phyloP scores from a whole-genome alignment of 2,113 vertebrate species.

The Triplophysa dalaica region DNA sequence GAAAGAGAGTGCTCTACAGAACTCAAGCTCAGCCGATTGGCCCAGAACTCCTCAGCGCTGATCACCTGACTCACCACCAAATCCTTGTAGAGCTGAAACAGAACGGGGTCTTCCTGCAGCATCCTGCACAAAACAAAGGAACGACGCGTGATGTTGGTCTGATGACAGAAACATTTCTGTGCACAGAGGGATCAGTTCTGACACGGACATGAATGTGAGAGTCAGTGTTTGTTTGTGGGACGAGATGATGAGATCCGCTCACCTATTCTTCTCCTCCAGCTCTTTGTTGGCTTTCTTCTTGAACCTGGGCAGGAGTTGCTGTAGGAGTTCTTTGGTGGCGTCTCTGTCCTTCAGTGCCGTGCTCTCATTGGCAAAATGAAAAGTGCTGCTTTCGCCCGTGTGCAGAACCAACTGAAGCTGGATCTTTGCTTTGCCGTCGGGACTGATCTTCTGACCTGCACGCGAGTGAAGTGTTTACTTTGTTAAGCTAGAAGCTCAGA shows the following conservation, averaged over 20 bases:
- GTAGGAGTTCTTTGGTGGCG: constrained; percentile 93
- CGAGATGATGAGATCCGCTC: background rate
- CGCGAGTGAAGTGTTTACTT: background rate
- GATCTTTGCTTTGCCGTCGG: constrained; percentile 97
- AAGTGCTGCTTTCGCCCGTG: constrained; percentile 93
- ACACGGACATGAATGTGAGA: too few species aligned
- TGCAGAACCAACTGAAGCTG: constrained; percentile 96
- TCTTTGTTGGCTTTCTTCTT: constrained; percentile 99
- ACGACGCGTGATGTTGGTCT: too few species aligned
- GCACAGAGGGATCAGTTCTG: too few species aligned
- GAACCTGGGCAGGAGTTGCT: constrained; percentile 96
- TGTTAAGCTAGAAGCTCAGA: too few species aligned
- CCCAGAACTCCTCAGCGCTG: constrained; percentile 98
- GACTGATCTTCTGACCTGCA: constrained; percentile 98
- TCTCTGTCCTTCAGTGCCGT: constrained; percentile 92
- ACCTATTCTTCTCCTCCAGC: constrained; percentile 98
- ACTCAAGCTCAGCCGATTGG: constrained; percentile 88
- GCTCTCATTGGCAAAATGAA: constrained; percentile 96
- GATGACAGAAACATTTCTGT: too few species aligned
- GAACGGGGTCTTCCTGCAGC: constrained; percentile 97
- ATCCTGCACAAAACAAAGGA: constrained; percentile 78
- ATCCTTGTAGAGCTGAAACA: constrained; percentile 99
- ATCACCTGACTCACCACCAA: constrained; percentile 98
- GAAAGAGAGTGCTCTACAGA: constrained; percentile 74
- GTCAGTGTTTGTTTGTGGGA: background rate